These are phyloP conservation scores for Wiebesia pumilae DNA, from an alignment of 1,140 invertebrate genomes.

Conservation along the genomic window DNA sequence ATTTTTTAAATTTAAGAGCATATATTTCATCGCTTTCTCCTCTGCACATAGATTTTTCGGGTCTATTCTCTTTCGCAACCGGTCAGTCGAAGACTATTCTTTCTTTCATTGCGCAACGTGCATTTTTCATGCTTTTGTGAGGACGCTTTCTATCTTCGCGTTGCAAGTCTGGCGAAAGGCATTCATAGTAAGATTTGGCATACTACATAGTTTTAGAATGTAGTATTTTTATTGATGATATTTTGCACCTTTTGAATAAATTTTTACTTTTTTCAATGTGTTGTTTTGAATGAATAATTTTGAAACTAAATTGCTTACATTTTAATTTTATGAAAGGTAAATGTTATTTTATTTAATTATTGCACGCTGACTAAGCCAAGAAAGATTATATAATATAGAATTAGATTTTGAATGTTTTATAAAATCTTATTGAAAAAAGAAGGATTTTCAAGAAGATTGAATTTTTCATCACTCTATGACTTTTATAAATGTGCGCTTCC, in stretches of 20 bases:
- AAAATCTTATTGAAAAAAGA: too few relatives aligned
- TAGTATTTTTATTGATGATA: not conserved
- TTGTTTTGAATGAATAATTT: not conserved
- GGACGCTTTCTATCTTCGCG: not conserved
- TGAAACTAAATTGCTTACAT: not conserved
- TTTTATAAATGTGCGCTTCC: too few relatives aligned
- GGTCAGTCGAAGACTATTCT: slow-evolving; percentile 14
- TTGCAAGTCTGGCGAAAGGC: not conserved
- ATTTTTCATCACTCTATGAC: not conserved
- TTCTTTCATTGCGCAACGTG: not conserved
- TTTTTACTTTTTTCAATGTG: not conserved
- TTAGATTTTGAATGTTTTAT: too few relatives aligned
- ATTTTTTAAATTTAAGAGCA: slow-evolving; percentile 4
- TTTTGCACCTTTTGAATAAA: not conserved
- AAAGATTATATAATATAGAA: too few relatives aligned
- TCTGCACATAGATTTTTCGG: not conserved
- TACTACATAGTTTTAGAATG: not conserved
- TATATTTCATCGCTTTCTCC: not conserved
- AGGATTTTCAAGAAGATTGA: not conserved
- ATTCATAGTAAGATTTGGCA: slow-evolving; percentile 4
- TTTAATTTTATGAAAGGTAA: too few relatives aligned
- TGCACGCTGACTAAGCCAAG: too few relatives aligned
- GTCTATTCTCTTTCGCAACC: not conserved
- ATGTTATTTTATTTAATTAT: too few relatives aligned
- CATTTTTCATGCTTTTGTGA: slow-evolving; percentile 36